Conservation (phyloP, 2,888 invertebrate species). For the Trichopoda pennipes region DNA sequence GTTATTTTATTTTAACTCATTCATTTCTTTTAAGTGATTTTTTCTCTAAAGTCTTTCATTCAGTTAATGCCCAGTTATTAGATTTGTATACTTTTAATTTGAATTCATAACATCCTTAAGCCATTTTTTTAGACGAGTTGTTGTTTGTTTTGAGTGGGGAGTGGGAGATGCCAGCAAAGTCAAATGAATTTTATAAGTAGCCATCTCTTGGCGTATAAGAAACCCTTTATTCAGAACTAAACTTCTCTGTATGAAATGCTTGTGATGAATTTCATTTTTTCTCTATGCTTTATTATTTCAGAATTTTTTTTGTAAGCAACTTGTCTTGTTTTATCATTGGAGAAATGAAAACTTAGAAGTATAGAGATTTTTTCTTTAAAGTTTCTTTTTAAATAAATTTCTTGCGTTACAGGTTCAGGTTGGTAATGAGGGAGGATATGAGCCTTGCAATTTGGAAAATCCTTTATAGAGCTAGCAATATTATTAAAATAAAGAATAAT, state of each 20-base stretch:
- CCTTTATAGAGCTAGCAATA: no score
- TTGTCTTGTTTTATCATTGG: constrained; percentile 45
- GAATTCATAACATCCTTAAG: constrained; percentile 78
- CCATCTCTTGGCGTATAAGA: constrained; percentile 21
- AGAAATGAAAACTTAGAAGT: constrained; percentile 47
- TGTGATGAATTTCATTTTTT: constrained; percentile 56
- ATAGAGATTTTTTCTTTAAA: constrained; percentile 29
- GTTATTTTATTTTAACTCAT: constrained; percentile 26
- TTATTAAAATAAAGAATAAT: no score
- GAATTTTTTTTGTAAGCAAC: constrained; percentile 25
- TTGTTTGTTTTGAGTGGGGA: neutral
- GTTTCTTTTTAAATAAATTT: neutral
- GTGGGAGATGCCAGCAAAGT: neutral
- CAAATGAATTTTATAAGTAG: constrained; percentile 36
- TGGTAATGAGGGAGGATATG: neutral
- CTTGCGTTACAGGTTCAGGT: neutral
- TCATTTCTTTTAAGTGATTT: constrained; percentile 35
- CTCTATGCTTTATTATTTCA: constrained; percentile 47
- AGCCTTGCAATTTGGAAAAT: neutral
- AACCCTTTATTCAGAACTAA: constrained; percentile 20
- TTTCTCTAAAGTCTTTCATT: constrained; percentile 1
- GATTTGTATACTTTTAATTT: constrained; percentile 80
- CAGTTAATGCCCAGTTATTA: constrained; percentile 75
- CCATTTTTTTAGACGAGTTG: constrained; percentile 47
- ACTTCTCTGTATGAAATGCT: constrained; percentile 1